Conservation (phyloP, 2,113 vertebrate species). For the Tricholaema leucomelas region DNA sequence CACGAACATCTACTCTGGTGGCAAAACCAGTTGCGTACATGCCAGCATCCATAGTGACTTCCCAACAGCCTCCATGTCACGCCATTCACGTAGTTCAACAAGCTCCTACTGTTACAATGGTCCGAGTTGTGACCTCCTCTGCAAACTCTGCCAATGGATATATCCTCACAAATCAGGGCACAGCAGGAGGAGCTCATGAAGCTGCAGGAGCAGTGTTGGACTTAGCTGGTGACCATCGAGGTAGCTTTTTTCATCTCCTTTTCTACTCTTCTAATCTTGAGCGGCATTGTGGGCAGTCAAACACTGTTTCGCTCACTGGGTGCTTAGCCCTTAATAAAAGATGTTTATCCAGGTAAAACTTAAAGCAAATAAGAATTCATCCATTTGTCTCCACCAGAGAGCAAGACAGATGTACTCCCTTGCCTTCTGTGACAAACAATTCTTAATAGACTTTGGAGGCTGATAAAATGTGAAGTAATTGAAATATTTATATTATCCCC, state of each 20-base stretch:
- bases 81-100: constrained; percentile 91
- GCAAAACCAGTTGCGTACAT: constrained; percentile 90
- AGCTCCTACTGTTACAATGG: constrained; percentile 92
- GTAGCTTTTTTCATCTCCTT: constrained; percentile 46
- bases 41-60: constrained; percentile 84
- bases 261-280: not conserved
- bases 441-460: not conserved
- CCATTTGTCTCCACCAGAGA: not conserved
- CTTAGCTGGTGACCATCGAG: constrained; percentile 75
- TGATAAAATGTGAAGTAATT: not conserved
- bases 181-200: constrained; percentile 70
- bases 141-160: constrained; percentile 90
- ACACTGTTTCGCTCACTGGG: not conserved
- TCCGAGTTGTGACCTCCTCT: constrained; percentile 87
- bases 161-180: constrained; percentile 81
- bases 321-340: not conserved
- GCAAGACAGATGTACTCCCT: not conserved
- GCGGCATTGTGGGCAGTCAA: not conserved
- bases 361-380: not conserved
- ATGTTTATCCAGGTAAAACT: not conserved
- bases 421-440: not conserved
- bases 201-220: constrained; percentile 73
- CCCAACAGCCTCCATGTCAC: constrained; percentile 81
- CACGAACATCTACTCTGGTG: constrained; percentile 79
- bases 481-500: not conserved